Conservation (phyloP, 2,113 vertebrate species). For the Mus musculus region DNA sequence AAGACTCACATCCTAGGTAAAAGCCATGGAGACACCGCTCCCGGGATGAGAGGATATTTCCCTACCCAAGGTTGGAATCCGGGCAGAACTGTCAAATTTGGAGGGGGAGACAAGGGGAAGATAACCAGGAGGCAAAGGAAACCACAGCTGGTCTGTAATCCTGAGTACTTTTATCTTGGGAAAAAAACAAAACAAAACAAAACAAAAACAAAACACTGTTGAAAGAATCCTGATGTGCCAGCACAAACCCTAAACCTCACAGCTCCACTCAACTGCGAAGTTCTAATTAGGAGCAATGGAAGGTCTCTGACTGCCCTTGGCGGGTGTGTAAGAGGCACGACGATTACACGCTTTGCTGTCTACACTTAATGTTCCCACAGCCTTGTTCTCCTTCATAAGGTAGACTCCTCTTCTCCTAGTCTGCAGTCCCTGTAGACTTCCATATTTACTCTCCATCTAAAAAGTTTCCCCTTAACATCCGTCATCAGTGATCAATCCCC, state of each 20-base stretch:
- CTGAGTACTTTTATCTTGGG: constrained; percentile 25
- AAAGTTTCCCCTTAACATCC: constrained; percentile 40
- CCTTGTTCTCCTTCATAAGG: constrained; percentile 48
- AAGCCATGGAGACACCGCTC: constrained; percentile 78
- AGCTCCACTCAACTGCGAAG: constrained; percentile 51
- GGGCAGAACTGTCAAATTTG: constrained; percentile 60
- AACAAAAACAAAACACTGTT: not conserved
- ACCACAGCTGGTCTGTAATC: constrained; percentile 51
- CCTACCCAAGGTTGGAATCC: constrained; percentile 67
- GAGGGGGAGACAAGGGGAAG: constrained; percentile 58
- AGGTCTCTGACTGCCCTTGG: constrained; percentile 47
- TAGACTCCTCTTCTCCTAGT: not conserved
- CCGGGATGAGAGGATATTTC: constrained; percentile 75
- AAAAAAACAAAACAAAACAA: not conserved
- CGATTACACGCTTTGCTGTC: constrained; percentile 54
- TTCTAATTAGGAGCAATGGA: constrained; percentile 68
- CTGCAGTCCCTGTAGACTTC: constrained; percentile 33
- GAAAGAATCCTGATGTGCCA: constrained; percentile 35
- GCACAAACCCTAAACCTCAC: constrained; percentile 23
- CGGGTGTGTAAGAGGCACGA: constrained; percentile 42
- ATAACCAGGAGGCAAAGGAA: constrained; percentile 53
- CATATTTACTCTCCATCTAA: constrained; percentile 59
- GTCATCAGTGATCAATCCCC: constrained; percentile 29
- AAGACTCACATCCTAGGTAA: constrained; percentile 79
- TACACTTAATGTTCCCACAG: constrained; percentile 37